Percentiles rank a stretch among this genome's conserved stretches.
These are phyloP conservation scores for Chloromyia formosa DNA, from an alignment of 2,888 invertebrate species.

Conservation along the genomic window DNA sequence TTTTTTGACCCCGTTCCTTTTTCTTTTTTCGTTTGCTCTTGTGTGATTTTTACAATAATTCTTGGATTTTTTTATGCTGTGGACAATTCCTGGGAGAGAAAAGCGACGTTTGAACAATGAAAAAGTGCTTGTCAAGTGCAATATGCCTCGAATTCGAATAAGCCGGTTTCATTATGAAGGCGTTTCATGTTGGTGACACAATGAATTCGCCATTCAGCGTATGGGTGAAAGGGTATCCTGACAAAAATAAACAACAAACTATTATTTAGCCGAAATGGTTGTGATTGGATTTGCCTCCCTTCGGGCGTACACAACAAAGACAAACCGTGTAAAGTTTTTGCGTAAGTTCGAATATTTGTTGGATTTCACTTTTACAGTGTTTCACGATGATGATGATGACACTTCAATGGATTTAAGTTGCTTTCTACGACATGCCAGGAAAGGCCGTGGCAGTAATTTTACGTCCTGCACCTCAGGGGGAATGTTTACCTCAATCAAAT, in stretches of 20 bases:
- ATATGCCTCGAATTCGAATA: neutral
- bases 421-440: too few species aligned
- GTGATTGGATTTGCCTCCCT: constrained; percentile 39
- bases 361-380: too few species aligned
- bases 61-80: neutral
- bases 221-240: constrained; percentile 29
- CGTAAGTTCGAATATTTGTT: too few species aligned
- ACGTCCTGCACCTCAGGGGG: too few species aligned
- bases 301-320: neutral
- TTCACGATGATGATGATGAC: too few species aligned
- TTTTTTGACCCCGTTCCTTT: neutral
- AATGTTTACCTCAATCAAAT: too few species aligned
- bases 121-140: constrained; percentile 41
- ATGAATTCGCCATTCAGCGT: constrained; percentile 27
- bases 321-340: too few species aligned
- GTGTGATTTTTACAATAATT: neutral
- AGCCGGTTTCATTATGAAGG: constrained; percentile 21
- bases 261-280: constrained; percentile 38
- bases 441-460: too few species aligned
- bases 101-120: constrained; percentile 3
- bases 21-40: neutral
- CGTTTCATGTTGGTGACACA: constrained; percentile 29
- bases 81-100: too few species aligned
- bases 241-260: constrained; percentile 1
- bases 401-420: too few species aligned